Evolutionary conservation across 2,113 vertebrate genomes (phyloP).

Genomic region (Poeciliopsis retropinna): DNA sequence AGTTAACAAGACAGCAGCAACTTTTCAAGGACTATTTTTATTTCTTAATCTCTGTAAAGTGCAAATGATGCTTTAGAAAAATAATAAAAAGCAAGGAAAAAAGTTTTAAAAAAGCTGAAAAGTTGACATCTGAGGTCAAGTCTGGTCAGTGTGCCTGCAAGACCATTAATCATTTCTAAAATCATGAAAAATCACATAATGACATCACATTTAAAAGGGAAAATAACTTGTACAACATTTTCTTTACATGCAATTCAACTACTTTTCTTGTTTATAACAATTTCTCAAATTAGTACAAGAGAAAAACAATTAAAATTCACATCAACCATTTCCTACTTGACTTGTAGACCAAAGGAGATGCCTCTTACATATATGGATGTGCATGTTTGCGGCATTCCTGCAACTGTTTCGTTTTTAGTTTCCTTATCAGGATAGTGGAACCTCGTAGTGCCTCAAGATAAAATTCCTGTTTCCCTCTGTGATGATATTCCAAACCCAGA

Average conservation of each 20-base stretch:
- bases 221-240: no score
- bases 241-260: no score
- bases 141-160: not conserved
- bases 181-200: no score
- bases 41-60: not conserved
- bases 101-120: no score
- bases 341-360: not conserved
- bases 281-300: no score
- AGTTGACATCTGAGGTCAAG: slow-evolving; percentile 18
- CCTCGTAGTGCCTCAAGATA: not conserved
- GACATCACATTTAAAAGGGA: no score
- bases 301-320: no score
- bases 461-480: not conserved
- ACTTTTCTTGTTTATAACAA: no score
- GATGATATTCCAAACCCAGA: slow-evolving; percentile 20
- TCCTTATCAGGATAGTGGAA: not conserved
- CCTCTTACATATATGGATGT: not conserved
- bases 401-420: not conserved
- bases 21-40: not conserved
- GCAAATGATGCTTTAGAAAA: not conserved
- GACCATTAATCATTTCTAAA: no score
- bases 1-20: no score
- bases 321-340: no score
- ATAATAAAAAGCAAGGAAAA: slow-evolving; percentile 9
- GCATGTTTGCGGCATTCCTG: not conserved